Evolutionary conservation across 2,113 vertebrate species (phyloP), one percentile per base, ranked within the genome.

Genomic region (Xyrauchen texanus): DNA sequence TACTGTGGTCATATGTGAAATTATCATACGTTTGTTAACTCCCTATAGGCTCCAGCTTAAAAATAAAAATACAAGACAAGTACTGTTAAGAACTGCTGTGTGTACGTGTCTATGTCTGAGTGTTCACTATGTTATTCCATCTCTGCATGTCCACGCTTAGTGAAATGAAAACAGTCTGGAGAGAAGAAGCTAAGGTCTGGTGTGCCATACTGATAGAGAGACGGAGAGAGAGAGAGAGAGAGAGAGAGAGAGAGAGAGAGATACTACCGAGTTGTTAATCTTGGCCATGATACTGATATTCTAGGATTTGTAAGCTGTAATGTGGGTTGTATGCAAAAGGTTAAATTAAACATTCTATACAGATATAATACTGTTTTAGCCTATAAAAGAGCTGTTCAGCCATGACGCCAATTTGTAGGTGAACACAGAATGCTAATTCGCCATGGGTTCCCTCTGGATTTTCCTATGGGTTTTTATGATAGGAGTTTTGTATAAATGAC

Each of bases 121-220:
- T 44, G 0, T 84, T 92, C 88, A 98, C 97, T 97, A 98, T 98
- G 84, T 97, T 99, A 83, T 98, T 98, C 97, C 95, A 98, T 94
- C 87, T 94, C 93, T 0, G 95, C 94, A 0, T 99, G 94, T 7
- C 95, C 94, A 3, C 90, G 92, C 42, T 90, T 94, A 65, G 90
- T 94, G 91, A 99, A 96, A 90, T 98, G 94, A 87, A 96, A 93
- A 87, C 97, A 98, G 88, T 98, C 95, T 69, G 86, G 83, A 0
- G 96, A 94, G 88, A 98, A 98, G 92, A 92, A 96, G 68, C 88
- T 93, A 81, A 87, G n/a, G 77, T 98, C 95, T 34, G 91, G 88
- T 21, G 13, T 80, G 55, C 89, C 86, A 0, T 85, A 89, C 96
- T 99, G 90, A 58, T 76, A 66, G 44, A 66, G 79, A 80, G 2